Evolutionary conservation across 2,888 invertebrate genomes (phyloP).

Genomic region (Tholera decimalis): DNA sequence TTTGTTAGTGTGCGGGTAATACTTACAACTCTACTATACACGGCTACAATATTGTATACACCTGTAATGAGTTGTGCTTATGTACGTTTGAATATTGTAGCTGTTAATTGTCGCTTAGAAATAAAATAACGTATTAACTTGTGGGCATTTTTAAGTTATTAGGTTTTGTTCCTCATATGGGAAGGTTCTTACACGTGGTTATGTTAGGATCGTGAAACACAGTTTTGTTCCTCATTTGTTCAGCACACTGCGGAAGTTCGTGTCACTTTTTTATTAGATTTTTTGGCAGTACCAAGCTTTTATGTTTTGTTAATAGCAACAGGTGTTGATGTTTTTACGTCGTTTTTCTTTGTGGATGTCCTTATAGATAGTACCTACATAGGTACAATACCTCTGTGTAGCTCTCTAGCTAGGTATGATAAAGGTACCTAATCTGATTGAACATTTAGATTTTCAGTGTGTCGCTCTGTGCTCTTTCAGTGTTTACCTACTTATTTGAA

Average conservation of each 20-base stretch:
- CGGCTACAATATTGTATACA: no score
- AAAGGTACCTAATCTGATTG: no score
- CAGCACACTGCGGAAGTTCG: slow-evolving; percentile 11
- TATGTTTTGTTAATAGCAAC: slow-evolving; percentile 39
- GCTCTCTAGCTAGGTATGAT: no score
- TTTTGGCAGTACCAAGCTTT: slow-evolving; percentile 34
- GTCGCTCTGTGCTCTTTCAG: no score
- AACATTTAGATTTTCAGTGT: no score
- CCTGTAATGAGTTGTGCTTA: no score
- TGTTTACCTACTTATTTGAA: no score
- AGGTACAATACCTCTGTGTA: not conserved
- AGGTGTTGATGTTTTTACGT: slow-evolving; percentile 14
- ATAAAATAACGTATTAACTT: not conserved
- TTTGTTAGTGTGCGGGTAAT: no score
- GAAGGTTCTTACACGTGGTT: slow-evolving; percentile 3
- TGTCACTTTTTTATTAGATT: slow-evolving; percentile 25
- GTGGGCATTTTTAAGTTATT: not conserved
- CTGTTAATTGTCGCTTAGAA: no score
- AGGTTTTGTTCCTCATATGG: not conserved
- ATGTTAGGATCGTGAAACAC: slow-evolving; percentile 22
- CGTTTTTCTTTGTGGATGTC: not conserved
- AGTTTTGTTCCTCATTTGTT: slow-evolving; percentile 18
- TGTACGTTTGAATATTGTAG: no score
- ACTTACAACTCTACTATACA: no score
- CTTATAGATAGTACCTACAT: not conserved